Conservation (phyloP, 2,113 vertebrate species). For the Protobothrops mucrosquamatus region DNA sequence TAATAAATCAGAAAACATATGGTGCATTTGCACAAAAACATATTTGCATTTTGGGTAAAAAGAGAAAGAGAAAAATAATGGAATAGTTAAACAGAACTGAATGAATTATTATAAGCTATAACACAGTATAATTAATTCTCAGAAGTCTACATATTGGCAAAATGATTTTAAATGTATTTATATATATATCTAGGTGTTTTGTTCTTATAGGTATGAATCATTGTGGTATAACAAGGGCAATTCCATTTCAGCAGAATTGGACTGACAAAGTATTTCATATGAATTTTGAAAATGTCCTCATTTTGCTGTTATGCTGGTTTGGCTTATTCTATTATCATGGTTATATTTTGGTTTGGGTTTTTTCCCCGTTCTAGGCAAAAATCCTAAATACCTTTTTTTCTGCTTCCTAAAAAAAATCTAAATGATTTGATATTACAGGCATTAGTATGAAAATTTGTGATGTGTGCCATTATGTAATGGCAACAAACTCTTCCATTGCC, state of each 20-base stretch:
- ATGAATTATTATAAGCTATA: not conserved
- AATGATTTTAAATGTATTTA: not conserved
- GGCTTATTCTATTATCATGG: not conserved
- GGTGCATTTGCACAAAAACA: constrained; percentile 28
- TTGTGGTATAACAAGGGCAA: not conserved
- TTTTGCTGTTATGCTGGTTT: not conserved
- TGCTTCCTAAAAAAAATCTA: not conserved
- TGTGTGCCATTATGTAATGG: not conserved
- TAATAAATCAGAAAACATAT: constrained; percentile 38
- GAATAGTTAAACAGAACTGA: constrained; percentile 6
- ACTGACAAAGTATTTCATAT: not conserved
- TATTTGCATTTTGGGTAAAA: constrained; percentile 14
- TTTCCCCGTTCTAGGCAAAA: not conserved
- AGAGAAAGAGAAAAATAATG: not conserved
- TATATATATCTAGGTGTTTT: not conserved
- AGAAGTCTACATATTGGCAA: constrained; percentile 1
- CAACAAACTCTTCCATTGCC: not conserved
- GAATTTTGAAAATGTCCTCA: not conserved
- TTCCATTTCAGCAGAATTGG: not conserved
- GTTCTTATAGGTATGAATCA: not conserved
- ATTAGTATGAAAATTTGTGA: not conserved
- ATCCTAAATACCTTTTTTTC: not conserved
- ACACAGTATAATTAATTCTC: constrained; percentile 1
- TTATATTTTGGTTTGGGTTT: not conserved
- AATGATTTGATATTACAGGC: not conserved